These are phyloP conservation scores for Rhinichthys osculus DNA, from an alignment of 2,797 vertebrate species.

Conservation along the genomic window DNA sequence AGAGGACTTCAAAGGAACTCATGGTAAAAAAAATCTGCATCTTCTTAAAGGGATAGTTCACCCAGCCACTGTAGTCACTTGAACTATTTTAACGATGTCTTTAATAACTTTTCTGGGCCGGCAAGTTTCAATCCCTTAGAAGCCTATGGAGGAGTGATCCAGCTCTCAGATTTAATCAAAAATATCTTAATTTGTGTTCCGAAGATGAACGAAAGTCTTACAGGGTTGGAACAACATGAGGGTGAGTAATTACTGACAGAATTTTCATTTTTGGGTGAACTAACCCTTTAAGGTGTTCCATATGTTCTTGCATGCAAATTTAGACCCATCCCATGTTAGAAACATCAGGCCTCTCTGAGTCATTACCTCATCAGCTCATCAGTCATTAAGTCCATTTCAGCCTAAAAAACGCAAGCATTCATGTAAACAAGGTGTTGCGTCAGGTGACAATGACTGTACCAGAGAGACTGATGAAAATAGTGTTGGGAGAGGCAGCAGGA, in stretches of 20 bases:
- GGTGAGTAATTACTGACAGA: too few relatives aligned
- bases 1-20: neutral
- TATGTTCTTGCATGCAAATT: neutral
- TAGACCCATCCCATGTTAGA: neutral
- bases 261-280: too few relatives aligned
- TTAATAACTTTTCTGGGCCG: too few relatives aligned
- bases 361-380: neutral
- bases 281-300: neutral
- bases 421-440: neutral
- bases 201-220: too few relatives aligned
- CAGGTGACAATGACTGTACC: conserved; percentile 60
- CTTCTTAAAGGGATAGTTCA: too few relatives aligned
- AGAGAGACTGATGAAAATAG: conserved; percentile 15
- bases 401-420: conserved; percentile 22
- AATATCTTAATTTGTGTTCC: too few relatives aligned
- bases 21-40: neutral
- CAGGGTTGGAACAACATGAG: too few relatives aligned
- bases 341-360: neutral
- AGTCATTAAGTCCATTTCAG: neutral
- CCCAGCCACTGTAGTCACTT: too few relatives aligned
- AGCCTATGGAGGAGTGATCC: too few relatives aligned
- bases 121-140: too few relatives aligned
- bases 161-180: too few relatives aligned
- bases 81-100: too few relatives aligned
- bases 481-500: conserved; percentile 45